Evolutionary conservation across 2,113 vertebrate species (phyloP), one percentile per base, ranked within the genome.

Genomic region (Paradoxurus hermaphroditus): DNA sequence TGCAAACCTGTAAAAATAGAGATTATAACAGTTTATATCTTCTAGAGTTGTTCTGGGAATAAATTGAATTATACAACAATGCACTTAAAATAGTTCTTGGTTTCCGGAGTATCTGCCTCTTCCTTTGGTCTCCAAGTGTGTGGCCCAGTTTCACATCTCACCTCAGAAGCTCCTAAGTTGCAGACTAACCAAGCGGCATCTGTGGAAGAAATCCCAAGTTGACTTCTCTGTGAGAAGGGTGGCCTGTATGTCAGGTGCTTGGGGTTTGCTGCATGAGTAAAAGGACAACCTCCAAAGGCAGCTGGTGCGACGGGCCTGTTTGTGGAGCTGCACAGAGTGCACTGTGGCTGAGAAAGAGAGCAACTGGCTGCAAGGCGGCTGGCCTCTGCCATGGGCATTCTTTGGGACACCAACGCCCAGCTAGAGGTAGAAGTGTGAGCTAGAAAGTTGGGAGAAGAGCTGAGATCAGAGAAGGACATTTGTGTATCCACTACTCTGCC

Each of bases 351-450:
- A n/a, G 56, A 34, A 46, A 31, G 25, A 7, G n/a, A 49, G 29
- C 0, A 0, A 19, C 23, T 5, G 49, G 51, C 56, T 75, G 34
- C 8, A 39, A 1, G 11, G 0, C 7, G 70, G 62, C 18, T 53
- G 70, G 27, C 13, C 56, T 53, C 18, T 41, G 19, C 29, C 11
- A 9, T 25, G 12, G 5, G 44, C 44, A 13, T 31, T 6, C 13
- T 1, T 5, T 34, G 4, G 9, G 13, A 13, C 18, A 34, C 2
- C 14, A 8, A 51, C 5, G n/a, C 9, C 29, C 19, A 53, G 6
- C 9, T 5, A 29, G 59, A 44, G 14, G n/a, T n/a, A 9, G 91
- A 56, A 67, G 18, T 1, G 29, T 1, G 3, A 49, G 46, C 7
- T 21, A 44, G 72, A 15, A 65, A n/a, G 44, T 29, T 49, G 41